Percentiles rank a stretch among this genome's conserved stretches.
phyloP scores from a whole-genome alignment of 2,888 invertebrate species.

The Troides oblongomaculatus region DNA sequence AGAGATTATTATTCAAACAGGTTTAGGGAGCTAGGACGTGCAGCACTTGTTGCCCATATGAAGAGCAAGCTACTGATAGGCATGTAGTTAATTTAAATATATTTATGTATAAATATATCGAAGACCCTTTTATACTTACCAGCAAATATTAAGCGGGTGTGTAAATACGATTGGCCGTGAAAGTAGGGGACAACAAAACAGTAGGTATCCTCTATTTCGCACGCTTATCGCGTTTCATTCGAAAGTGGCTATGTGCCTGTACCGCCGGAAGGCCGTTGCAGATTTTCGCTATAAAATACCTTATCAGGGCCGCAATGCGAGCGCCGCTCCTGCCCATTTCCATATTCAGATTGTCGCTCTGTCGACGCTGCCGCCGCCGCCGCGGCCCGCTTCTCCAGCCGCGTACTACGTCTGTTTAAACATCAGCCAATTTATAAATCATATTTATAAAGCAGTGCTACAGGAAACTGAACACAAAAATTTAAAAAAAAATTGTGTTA shows the following conservation, averaged over 20 bases:
- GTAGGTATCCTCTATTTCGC: constrained; percentile 34
- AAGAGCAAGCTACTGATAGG: too few relatives aligned
- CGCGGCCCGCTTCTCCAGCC: constrained; percentile 25
- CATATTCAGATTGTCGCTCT: constrained; percentile 68
- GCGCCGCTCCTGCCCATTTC: constrained; percentile 63
- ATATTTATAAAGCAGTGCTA: too few relatives aligned
- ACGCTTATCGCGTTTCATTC: constrained; percentile 58
- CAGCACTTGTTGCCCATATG: too few relatives aligned
- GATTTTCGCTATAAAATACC: constrained; percentile 62
- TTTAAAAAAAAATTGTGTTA: too few relatives aligned
- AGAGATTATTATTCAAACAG: too few relatives aligned
- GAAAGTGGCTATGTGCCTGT: constrained; percentile 44
- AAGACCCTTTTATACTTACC: too few relatives aligned
- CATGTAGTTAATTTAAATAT: too few relatives aligned
- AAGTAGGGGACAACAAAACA: constrained; percentile 3
- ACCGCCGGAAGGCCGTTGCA: constrained; percentile 50
- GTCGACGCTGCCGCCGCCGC: constrained; percentile 19
- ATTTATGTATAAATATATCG: too few relatives aligned
- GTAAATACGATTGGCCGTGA: not conserved
- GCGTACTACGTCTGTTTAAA: not conserved
- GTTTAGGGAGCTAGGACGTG: too few relatives aligned
- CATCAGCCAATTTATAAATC: not conserved
- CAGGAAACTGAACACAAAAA: too few relatives aligned
- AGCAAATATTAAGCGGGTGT: not conserved
- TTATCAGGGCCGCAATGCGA: constrained; percentile 72